Conservation (phyloP, 2,888 invertebrate genomes). For the Erpobdella octoculata region DNA sequence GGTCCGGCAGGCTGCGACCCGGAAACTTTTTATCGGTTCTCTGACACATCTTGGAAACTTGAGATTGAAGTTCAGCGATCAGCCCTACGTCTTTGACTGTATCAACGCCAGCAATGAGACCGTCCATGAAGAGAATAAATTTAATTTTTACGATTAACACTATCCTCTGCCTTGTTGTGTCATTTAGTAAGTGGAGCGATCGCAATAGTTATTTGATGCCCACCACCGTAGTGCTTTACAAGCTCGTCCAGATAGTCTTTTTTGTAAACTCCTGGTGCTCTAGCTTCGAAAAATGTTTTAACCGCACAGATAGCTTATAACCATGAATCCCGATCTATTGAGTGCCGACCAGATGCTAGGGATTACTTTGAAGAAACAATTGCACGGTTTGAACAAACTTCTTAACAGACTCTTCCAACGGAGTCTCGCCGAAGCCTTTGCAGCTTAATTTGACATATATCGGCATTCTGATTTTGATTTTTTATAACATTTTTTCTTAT, state of each 20-base stretch:
- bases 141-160: constrained; percentile 12
- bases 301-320: constrained; percentile 76
- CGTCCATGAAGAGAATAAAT: constrained; percentile 68
- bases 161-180: constrained; percentile 61
- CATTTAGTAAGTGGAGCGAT: constrained; percentile 77
- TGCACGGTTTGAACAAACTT: neutral
- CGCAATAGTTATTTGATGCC: constrained; percentile 62
- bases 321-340: constrained; percentile 91
- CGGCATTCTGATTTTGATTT: too few relatives aligned
- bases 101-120: constrained; percentile 67
- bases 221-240: constrained; percentile 70
- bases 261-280: constrained; percentile 95
- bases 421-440: constrained; percentile 58
- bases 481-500: too few relatives aligned
- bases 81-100: constrained; percentile 62
- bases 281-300: constrained; percentile 51
- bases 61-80: constrained; percentile 62
- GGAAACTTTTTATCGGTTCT: constrained; percentile 80
- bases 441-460: constrained; percentile 77
- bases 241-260: constrained; percentile 84
- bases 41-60: constrained; percentile 70
- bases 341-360: constrained; percentile 57
- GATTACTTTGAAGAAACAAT: neutral
- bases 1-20: constrained; percentile 96
- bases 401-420: neutral